Evolutionary conservation across 2,797 vertebrate species (phyloP).

Genomic region (Takifugu ocellatus): DNA sequence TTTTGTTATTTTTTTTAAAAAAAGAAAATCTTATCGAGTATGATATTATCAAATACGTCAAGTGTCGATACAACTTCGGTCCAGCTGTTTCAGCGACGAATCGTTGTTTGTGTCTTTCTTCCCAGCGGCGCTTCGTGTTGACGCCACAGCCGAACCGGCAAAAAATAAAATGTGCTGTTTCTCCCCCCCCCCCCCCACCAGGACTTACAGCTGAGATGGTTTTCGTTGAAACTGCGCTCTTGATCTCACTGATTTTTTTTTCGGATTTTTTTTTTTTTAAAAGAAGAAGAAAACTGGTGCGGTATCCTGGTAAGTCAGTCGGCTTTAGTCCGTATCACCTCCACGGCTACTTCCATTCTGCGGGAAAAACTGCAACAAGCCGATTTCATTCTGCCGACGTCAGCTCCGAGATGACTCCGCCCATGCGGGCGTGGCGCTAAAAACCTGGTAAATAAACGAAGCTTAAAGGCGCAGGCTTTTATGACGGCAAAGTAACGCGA

Average conservation of each 20-base stretch:
- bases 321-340: conserved; percentile 64
- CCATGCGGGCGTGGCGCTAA: conserved; percentile 47
- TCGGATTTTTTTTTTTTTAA: too few species aligned
- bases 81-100: conserved; percentile 8
- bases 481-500: accelerated
- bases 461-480: conserved; percentile 37
- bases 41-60: accelerated
- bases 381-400: conserved; percentile 64
- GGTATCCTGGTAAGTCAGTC: conserved; percentile 50
- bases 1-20: background rate
- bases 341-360: conserved; percentile 70
- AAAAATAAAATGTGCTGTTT: background rate
- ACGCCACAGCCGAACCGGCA: background rate
- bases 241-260: background rate
- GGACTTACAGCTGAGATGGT: conserved; percentile 50
- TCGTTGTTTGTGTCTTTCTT: conserved; percentile 22
- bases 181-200: too few species aligned
- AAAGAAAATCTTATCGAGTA: accelerated
- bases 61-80: background rate
- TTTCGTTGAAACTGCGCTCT: conserved; percentile 29
- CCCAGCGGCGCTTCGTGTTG: background rate
- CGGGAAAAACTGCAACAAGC: conserved; percentile 40
- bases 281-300: conserved; percentile 9
- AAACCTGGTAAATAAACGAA: conserved; percentile 47
- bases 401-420: conserved; percentile 57